Conservation (phyloP, 1,140 invertebrate species). For the Nixonia krombeini region DNA sequence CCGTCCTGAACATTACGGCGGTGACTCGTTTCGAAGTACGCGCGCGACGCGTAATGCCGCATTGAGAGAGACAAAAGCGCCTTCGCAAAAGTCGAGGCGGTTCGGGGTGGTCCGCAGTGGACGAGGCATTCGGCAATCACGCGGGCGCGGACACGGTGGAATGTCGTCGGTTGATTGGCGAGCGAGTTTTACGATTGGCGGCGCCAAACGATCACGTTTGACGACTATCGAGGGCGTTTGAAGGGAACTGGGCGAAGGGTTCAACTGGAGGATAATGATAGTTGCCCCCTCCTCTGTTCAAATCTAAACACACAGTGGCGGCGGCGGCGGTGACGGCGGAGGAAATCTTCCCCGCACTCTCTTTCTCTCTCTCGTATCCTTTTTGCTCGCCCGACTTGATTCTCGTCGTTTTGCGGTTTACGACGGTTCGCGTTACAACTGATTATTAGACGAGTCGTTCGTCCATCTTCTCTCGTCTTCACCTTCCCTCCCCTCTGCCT, state of each 20-base stretch:
- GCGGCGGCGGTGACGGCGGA: too few species aligned
- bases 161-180: conserved; percentile 56
- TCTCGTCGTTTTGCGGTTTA: conserved; percentile 70
- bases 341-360: too few species aligned
- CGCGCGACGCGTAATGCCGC: too few species aligned
- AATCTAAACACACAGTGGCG: conserved; percentile 58
- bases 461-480: conserved; percentile 41
- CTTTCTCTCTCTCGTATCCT: conserved; percentile 25
- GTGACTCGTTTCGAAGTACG: too few species aligned
- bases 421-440: conserved; percentile 71
- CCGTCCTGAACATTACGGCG: too few species aligned
- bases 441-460: conserved; percentile 67
- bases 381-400: conserved; percentile 49
- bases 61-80: too few species aligned
- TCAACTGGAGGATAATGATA: conserved; percentile 57
- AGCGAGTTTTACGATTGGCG: conserved; percentile 62
- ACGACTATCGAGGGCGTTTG: conserved; percentile 45
- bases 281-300: conserved; percentile 39
- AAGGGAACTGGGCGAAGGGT: conserved; percentile 1
- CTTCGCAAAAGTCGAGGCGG: too few species aligned
- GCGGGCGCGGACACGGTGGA: conserved; percentile 20
- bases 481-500: conserved; percentile 20
- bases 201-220: conserved; percentile 58
- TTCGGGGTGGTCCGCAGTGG: too few species aligned
- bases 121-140: conserved; percentile 36